Conservation (phyloP, 2,888 invertebrate species). For the Choristoneura rosaceana region DNA sequence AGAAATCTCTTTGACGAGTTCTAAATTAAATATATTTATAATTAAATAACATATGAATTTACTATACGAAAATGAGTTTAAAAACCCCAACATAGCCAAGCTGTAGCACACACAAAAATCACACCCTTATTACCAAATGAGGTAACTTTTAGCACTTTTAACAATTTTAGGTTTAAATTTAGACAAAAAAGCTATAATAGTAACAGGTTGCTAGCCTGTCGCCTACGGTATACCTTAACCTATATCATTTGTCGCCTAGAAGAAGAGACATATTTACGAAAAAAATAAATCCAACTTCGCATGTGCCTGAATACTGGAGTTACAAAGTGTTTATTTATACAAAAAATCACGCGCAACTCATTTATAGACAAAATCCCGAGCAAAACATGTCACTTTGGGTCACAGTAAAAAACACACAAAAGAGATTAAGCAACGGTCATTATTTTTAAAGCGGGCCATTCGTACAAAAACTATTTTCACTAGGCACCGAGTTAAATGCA, state of each 20-base stretch:
- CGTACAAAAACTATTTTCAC: slow-evolving; percentile 46
- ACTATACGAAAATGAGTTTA: no score
- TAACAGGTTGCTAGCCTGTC: no score
- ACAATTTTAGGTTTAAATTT: no score
- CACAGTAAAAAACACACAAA: slow-evolving; percentile 5
- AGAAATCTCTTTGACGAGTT: no score
- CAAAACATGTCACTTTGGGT: neutral
- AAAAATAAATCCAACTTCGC: neutral
- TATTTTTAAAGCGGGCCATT: slow-evolving; percentile 36
- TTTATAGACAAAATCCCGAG: neutral
- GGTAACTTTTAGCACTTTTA: no score
- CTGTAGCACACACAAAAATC: no score
- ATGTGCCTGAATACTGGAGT: neutral
- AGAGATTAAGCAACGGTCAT: slow-evolving; percentile 29
- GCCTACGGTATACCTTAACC: no score
- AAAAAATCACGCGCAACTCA: neutral
- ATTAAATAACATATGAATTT: no score
- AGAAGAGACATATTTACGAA: neutral
- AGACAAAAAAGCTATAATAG: no score
- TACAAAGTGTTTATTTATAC: neutral
- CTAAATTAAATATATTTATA: no score
- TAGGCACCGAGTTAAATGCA: slow-evolving; percentile 62
- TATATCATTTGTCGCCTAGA: neutral
- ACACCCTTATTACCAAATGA: no score
- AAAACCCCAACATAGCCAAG: no score